Conservation (phyloP, 2,797 vertebrate genomes). For the Etheostoma nigrum region DNA sequence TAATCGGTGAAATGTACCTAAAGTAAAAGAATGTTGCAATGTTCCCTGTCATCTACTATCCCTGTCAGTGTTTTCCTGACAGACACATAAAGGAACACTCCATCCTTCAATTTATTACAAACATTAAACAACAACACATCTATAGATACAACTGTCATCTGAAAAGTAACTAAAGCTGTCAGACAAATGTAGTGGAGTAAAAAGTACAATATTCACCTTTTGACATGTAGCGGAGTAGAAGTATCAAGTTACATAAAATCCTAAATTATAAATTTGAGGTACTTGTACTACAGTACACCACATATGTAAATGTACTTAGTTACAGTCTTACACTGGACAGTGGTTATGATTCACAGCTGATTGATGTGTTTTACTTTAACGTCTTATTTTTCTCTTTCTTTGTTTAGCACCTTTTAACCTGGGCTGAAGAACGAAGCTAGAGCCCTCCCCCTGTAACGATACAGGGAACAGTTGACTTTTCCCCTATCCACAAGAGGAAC, state of each 20-base stretch:
- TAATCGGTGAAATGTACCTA: not conserved
- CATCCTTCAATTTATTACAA: not conserved
- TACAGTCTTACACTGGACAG: no score
- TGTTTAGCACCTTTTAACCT: slow-evolving; percentile 35
- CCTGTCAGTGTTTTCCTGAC: no score
- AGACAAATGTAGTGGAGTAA: no score
- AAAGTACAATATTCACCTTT: no score
- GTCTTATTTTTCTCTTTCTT: not conserved
- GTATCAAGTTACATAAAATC: no score
- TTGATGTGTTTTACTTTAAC: not conserved
- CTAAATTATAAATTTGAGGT: no score
- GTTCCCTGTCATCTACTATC: not conserved
- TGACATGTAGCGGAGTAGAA: no score
- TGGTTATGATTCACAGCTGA: not conserved
- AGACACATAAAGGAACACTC: no score
- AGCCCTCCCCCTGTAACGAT: not conserved
- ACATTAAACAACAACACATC: not conserved
- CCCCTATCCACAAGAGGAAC: slow-evolving; percentile 28
- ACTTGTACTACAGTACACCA: no score
- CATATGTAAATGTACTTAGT: no score
- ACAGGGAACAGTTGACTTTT: slow-evolving; percentile 16
- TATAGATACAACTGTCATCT: no score
- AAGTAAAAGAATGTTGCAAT: not conserved
- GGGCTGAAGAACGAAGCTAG: slow-evolving; percentile 25
- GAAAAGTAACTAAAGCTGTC: no score